A percentile compares a stretch with the other conserved stretches of the same genome.
Evolutionary conservation across 2,797 vertebrate genomes (phyloP).

Genomic region (Setipinna tenuifilis): DNA sequence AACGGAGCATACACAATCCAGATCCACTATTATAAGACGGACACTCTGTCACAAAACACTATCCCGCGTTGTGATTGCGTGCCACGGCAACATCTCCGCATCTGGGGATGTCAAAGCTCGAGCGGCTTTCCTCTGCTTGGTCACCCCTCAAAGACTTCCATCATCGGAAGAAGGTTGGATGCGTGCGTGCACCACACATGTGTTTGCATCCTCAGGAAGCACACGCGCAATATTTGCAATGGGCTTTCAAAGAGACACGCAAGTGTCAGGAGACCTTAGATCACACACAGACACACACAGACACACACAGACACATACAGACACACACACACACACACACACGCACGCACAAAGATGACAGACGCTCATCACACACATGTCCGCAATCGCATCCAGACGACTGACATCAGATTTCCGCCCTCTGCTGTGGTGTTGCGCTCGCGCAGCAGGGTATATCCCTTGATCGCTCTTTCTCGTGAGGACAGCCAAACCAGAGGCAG

Average conservation of each 20-base stretch:
- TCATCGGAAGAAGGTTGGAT: not conserved
- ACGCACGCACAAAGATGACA: conserved; percentile 12
- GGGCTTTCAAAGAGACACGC: conserved; percentile 13
- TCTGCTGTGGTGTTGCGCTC: not conserved
- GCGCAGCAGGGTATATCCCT: not conserved
- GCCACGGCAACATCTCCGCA: not conserved
- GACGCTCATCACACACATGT: not conserved
- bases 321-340: not conserved
- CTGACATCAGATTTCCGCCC: conserved; percentile 9
- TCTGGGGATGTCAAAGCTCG: not conserved
- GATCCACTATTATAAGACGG: not conserved
- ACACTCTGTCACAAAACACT: not conserved
- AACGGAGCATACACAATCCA: not conserved
- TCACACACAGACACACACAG: not conserved
- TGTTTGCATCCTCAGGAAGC: conserved; percentile 5
- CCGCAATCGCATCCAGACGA: not conserved
- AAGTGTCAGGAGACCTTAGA: conserved; percentile 14
- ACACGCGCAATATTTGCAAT: not conserved
- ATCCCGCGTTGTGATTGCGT: not conserved
- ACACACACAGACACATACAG: not conserved
- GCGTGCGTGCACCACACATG: conserved; percentile 2
- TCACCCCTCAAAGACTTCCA: not conserved
- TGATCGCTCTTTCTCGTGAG: not conserved
- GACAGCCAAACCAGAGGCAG: not conserved
- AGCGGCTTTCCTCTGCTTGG: not conserved